Evolutionary conservation across 2,797 vertebrate genomes (phyloP).

Genomic region (Falco peregrinus): DNA sequence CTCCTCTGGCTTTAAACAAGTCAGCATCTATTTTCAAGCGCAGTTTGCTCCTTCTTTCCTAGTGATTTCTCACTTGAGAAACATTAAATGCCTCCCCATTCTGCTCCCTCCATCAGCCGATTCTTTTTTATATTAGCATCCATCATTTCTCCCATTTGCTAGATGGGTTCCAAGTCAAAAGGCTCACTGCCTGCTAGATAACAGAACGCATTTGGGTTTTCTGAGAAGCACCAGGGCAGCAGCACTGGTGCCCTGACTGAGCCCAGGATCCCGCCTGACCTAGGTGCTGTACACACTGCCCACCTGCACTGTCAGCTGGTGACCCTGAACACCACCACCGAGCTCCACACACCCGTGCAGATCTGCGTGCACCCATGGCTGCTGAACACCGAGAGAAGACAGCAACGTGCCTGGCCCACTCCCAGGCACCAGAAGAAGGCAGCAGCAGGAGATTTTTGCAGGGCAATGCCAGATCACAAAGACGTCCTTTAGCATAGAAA

Average conservation of each 20-base stretch:
- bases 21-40: background rate
- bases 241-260: background rate
- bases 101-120: background rate
- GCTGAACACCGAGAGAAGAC: background rate
- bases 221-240: background rate
- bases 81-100: background rate
- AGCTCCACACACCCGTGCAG: rapidly evolving
- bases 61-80: background rate
- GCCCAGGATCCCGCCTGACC: background rate
- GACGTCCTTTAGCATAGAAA: background rate
- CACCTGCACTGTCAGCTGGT: too few relatives aligned
- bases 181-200: background rate
- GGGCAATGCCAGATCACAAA: background rate
- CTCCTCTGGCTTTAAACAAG: background rate
- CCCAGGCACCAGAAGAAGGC: background rate
- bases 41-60: background rate
- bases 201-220: background rate
- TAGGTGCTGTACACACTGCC: background rate
- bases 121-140: background rate
- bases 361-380: rapidly evolving
- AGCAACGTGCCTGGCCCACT: background rate
- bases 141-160: background rate
- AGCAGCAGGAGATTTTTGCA: background rate
- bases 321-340: background rate
- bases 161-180: background rate